Base-by-base conservation (phyloP, 2,113 vertebrate genomes). In the Alligator mississippiensis region DNA sequence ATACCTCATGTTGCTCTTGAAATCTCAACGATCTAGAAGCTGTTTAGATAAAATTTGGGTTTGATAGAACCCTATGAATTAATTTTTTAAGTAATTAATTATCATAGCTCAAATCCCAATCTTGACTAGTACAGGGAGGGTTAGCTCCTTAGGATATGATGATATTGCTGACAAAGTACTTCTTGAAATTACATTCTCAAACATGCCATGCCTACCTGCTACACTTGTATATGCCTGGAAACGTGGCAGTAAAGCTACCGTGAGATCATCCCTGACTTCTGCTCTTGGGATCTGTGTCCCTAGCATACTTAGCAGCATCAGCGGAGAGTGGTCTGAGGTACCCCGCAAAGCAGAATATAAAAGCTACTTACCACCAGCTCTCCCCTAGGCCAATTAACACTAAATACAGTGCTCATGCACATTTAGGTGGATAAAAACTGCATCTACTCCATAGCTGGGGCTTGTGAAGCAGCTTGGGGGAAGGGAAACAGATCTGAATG, bases 371-470 rank as follows among this genome's bases (percentile, higher is more conserved):
- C 34, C 11, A 75, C 22, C 47, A 63, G 22, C 47, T 63, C 11
- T 80, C 10, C 60, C 27, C 3, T 5, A 21, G 19, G n/a, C 58
- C 85, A 38, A 15, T 12, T 79, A 87, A 25, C 14, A 6, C 21
- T 25, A 16, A 28, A 55, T 18, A n/a, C 0, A 21, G 24, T 79
- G 81, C 14, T 38, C 4, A 21, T n/a, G 2, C 5, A 0, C 0
- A 2, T 59, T 24, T 3, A 0, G 9, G 2, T 55, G 27, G 19
- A 66, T 27, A 57, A 79, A 92, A 89, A 68, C 2, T 7, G 0
- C 1, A 0, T 2, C 3, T 81, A 55, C 34, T 80, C 14, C 3
- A 0, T 3, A 5, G 30, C 1, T 64, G 6, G 21, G 72, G 7
- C 1, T 24, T 55, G 17, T 19, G 19, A 18, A 79, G 5, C 2